A percentile compares a stretch with the other conserved stretches of the same genome.
phyloP scores from a whole-genome alignment of 1,140 invertebrate species.

The Zaprionus ornatus region DNA sequence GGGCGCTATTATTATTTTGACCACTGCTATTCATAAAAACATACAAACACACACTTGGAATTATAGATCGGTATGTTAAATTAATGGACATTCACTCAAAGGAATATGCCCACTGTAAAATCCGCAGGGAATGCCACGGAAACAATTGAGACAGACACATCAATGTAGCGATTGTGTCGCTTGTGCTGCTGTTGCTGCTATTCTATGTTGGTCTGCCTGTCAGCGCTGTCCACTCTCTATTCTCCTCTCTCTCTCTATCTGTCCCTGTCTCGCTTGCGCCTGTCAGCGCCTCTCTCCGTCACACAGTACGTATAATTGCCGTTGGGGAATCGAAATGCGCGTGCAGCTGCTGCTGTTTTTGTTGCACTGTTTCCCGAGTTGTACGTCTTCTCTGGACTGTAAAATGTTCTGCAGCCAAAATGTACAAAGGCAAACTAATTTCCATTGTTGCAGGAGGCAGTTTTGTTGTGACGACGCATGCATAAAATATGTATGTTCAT shows the following conservation, averaged over 20 bases:
- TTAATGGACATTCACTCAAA: neutral
- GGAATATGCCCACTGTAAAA: constrained; percentile 18
- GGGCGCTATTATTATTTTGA: no score
- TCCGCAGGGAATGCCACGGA: constrained; percentile 9
- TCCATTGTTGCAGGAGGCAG: constrained; percentile 51
- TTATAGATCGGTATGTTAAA: neutral
- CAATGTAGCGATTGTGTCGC: constrained; percentile 57
- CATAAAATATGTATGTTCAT: constrained; percentile 63
- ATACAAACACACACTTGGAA: neutral
- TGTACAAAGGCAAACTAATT: constrained; percentile 59
- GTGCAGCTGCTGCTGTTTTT: constrained; percentile 24
- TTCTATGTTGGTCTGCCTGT: constrained; percentile 6
- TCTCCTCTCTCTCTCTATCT: neutral
- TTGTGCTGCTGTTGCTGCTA: constrained; percentile 14
- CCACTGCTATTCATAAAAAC: neutral
- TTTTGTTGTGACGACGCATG: constrained; percentile 59
- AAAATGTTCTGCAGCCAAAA: constrained; percentile 49
- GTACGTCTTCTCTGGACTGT: constrained; percentile 20
- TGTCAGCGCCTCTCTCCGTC: constrained; percentile 8
- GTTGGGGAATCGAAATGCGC: constrained; percentile 6
- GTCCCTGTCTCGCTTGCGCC: neutral
- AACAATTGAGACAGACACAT: constrained; percentile 30
- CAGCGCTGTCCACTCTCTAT: constrained; percentile 21
- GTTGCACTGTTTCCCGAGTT: constrained; percentile 40
- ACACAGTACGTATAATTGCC: neutral